Conservation (phyloP, 2,113 vertebrate species). For the Onychostruthus taczanowskii region DNA sequence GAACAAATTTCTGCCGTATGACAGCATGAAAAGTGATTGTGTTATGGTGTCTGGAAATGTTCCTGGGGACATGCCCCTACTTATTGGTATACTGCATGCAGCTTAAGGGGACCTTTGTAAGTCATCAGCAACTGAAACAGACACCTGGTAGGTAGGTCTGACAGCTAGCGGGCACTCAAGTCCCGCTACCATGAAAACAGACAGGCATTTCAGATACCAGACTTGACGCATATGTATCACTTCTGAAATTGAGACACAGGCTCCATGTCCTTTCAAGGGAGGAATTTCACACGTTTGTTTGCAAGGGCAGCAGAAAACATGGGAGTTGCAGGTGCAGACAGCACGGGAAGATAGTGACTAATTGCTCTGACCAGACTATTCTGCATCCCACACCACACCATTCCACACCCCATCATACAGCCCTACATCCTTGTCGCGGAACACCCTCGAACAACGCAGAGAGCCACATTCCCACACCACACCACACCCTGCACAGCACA, state of each 20-base stretch:
- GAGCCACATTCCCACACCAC: background rate
- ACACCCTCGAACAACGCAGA: accelerated
- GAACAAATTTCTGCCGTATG: background rate
- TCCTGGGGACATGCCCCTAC: background rate
- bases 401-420: accelerated
- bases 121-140: background rate
- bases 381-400: accelerated
- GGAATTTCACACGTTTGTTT: background rate
- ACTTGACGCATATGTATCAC: background rate
- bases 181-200: background rate
- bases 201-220: background rate
- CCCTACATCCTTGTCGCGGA: background rate
- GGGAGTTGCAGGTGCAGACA: background rate
- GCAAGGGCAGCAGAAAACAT: background rate
- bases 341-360: accelerated
- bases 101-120: background rate
- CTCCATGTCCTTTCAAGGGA: background rate
- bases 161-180: background rate
- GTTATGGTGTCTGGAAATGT: background rate
- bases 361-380: background rate
- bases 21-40: background rate
- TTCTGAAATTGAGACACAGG: background rate
- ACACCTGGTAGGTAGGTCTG: background rate
- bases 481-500: accelerated
- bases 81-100: background rate